Percentiles rank a stretch among this genome's conserved stretches.
phyloP scores from a whole-genome alignment of 2,797 vertebrate genomes.

The Champsocephalus esox region DNA sequence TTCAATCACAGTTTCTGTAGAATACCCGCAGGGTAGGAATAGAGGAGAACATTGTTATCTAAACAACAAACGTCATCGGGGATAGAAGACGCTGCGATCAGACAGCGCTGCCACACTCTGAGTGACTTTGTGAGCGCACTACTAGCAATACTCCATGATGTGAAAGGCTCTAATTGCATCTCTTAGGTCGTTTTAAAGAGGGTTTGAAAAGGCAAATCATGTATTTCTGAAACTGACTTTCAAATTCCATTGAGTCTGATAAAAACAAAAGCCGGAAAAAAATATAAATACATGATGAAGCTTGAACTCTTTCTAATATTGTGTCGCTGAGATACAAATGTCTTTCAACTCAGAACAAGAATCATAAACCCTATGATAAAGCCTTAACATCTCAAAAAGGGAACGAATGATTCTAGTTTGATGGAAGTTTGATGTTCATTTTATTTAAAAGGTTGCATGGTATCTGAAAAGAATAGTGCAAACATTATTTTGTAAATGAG shows the following conservation, averaged over 20 bases:
- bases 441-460: too few relatives aligned
- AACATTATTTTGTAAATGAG: too few relatives aligned
- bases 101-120: neutral
- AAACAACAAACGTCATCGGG: constrained; percentile 16
- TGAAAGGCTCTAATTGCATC: constrained; percentile 29
- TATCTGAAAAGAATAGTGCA: too few relatives aligned
- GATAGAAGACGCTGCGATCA: constrained; percentile 12
- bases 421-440: too few relatives aligned
- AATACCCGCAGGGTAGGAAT: neutral
- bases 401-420: too few relatives aligned
- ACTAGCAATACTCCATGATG: constrained; percentile 12
- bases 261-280: neutral
- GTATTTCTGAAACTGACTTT: constrained; percentile 17
- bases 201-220: constrained; percentile 1
- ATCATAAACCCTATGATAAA: too few relatives aligned
- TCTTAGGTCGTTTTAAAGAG: neutral
- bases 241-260: neutral
- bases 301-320: too few relatives aligned
- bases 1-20: constrained; percentile 12
- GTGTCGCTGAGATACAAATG: too few relatives aligned
- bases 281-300: neutral
- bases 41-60: constrained; percentile 14
- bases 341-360: too few relatives aligned
- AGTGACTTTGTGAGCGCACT: constrained; percentile 14
- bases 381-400: too few relatives aligned